phyloP scores from a whole-genome alignment of 2,797 vertebrate species.

The Gymnopithys bicolor region DNA sequence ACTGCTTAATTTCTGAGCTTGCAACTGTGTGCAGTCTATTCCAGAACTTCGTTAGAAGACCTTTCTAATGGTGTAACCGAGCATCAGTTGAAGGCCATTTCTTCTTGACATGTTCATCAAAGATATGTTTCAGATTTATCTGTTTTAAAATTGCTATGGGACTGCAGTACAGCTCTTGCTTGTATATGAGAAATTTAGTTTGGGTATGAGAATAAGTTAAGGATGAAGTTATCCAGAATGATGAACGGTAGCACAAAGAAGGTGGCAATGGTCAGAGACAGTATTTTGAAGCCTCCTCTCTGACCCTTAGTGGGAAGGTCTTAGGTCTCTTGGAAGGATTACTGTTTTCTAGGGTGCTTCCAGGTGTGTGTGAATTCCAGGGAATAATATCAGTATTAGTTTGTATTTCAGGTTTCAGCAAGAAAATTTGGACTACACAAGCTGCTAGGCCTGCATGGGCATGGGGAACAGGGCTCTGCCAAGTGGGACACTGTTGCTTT shows the following conservation, averaged over 20 bases:
- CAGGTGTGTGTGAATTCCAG: not conserved
- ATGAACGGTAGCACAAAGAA: not conserved
- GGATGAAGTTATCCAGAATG: not conserved
- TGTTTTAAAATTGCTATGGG: not conserved
- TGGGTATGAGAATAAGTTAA: not conserved
- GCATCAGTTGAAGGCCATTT: not conserved
- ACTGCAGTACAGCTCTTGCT: not conserved
- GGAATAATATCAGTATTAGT: not conserved
- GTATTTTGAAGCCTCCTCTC: not conserved
- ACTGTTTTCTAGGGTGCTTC: not conserved
- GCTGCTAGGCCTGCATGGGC: not conserved
- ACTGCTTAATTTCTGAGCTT: not conserved
- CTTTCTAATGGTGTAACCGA: not conserved
- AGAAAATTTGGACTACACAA: not conserved
- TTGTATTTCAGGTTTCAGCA: not conserved
- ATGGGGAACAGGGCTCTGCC: too few species aligned
- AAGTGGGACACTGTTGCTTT: not conserved
- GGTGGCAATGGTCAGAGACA: rapidly evolving
- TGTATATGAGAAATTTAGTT: not conserved
- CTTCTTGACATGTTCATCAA: not conserved
- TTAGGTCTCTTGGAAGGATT: not conserved
- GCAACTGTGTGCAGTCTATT: not conserved
- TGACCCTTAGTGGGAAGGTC: not conserved
- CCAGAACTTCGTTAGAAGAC: not conserved
- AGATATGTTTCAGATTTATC: not conserved